Conservation (phyloP, 2,888 invertebrate species). For the Liodrosophila aerea region DNA sequence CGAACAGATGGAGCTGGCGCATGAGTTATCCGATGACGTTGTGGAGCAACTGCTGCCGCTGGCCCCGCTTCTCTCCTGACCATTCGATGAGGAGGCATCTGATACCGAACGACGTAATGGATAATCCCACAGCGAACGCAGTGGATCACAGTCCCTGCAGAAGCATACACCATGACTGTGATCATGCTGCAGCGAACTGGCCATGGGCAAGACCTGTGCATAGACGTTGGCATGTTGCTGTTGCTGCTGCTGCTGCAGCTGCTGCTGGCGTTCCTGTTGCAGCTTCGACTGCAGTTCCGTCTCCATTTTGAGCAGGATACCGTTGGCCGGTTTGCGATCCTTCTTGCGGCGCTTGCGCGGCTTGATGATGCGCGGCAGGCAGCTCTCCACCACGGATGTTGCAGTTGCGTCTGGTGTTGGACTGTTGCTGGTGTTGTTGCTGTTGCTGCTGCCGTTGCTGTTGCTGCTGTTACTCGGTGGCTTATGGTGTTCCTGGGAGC, state of each 20-base stretch:
- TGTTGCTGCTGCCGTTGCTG: conserved; percentile 11
- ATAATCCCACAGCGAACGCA: conserved; percentile 82
- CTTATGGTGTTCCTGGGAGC: conserved; percentile 48
- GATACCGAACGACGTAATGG: conserved; percentile 81
- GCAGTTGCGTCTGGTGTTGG: conserved; percentile 16
- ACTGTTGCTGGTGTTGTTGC: conserved; percentile 5
- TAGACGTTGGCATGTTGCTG: conserved; percentile 12
- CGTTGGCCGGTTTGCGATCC: conserved; percentile 89
- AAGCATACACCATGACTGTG: conserved; percentile 75
- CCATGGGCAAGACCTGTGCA: conserved; percentile 31
- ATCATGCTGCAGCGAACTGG: conserved; percentile 54
- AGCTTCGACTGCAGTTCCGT: conserved; percentile 56
- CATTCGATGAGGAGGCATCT: conserved; percentile 76
- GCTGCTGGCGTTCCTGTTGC: conserved; percentile 21
- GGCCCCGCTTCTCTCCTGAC: conserved; percentile 40
- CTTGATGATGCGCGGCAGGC: conserved; percentile 93
- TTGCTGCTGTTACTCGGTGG: conserved; percentile 15
- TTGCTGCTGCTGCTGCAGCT: conserved; percentile 17
- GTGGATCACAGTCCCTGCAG: conserved; percentile 80
- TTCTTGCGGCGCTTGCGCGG: conserved; percentile 95
- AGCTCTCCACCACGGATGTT: conserved; percentile 85
- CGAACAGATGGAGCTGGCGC: conserved; percentile 59
- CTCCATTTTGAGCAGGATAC: conserved; percentile 75
- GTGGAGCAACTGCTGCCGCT: conserved; percentile 64
- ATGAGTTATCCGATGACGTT: conserved; percentile 63